Evolutionary conservation across 2,113 vertebrate species (phyloP), one percentile per base, ranked within the genome.

Genomic region (Eulemur macaco): DNA sequence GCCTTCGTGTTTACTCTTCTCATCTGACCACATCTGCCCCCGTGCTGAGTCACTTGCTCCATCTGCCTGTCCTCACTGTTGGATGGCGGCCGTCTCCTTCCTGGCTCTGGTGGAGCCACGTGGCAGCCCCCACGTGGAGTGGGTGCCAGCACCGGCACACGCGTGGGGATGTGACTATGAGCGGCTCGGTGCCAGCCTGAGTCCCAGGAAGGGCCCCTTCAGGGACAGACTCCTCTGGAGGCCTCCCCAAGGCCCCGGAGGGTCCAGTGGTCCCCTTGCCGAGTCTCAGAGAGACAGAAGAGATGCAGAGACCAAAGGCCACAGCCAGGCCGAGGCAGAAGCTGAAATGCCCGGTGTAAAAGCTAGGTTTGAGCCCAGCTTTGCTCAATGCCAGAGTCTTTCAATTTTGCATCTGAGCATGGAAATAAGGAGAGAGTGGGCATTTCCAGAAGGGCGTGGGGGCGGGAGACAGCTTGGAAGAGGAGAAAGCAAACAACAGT

Each of bases 11-110:
- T 96, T 97, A 60, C 78, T 93, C 85, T 98, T 83, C 96, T 94
- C 97, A 91, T 97, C 97, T 97, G 97, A 90, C 83, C 86, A 73
- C 97, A 96, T 96, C 97, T 98, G 96, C 94, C 86, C 31, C 87
- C 0, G 3, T 29, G 71, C 96, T 96, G 95, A 97, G 92, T 97
- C 98, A 94, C 94, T 56, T 0, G 1, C 58, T 87, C 97, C 97
- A 97, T 97, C 97, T 98, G 97, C 91, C 73, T 15, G 52, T 81
- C 89, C 95, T 86, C 54, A 0, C 90, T 63, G 77, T 68, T 91
- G 96, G 95, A 96, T 7, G 8, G 85, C 1, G 2, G 58, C 93
- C 13, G 45, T 47, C 60, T 93, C 77, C 84, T 85, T 68, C 47
- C 80, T 92, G 96, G 96, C 95, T 96, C 69, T 85, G 58, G 14